Conservation (phyloP, 1,140 invertebrate species). For the Chrysoperla carnea region DNA sequence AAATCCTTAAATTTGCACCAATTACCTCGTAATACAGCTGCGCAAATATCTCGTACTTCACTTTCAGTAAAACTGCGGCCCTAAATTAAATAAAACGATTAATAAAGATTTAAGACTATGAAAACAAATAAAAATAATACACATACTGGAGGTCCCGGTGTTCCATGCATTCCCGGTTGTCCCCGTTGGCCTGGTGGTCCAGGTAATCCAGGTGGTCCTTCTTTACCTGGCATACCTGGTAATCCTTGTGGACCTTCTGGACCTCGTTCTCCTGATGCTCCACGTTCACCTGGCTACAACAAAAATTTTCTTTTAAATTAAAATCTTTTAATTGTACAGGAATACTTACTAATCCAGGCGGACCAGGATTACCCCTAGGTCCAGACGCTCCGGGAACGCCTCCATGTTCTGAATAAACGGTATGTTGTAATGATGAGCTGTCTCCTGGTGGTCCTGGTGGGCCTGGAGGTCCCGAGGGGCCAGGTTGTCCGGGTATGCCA, state of each 20-base stretch:
- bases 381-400: conserved; percentile 16
- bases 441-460: conserved; percentile 13
- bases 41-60: conserved; percentile 33
- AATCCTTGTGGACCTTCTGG: conserved; percentile 14
- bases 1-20: neutral
- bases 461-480: conserved; percentile 13
- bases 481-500: conserved; percentile 4
- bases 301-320: neutral
- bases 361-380: conserved; percentile 19
- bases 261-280: conserved; percentile 16
- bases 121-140: neutral
- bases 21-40: conserved; percentile 31
- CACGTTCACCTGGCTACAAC: conserved; percentile 16
- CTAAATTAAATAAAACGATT: neutral
- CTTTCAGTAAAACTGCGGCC: conserved; percentile 27
- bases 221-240: conserved; percentile 26
- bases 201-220: conserved; percentile 16
- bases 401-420: conserved; percentile 6
- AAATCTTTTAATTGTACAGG: neutral
- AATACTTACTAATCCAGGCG: conserved; percentile 15
- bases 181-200: conserved; percentile 22
- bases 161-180: conserved; percentile 22
- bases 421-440: conserved; percentile 5
- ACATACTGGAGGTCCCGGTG: conserved; percentile 23
- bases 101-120: neutral